phyloP scores from a whole-genome alignment of 2,797 vertebrate species.

The Crocodylus rhombifer region DNA sequence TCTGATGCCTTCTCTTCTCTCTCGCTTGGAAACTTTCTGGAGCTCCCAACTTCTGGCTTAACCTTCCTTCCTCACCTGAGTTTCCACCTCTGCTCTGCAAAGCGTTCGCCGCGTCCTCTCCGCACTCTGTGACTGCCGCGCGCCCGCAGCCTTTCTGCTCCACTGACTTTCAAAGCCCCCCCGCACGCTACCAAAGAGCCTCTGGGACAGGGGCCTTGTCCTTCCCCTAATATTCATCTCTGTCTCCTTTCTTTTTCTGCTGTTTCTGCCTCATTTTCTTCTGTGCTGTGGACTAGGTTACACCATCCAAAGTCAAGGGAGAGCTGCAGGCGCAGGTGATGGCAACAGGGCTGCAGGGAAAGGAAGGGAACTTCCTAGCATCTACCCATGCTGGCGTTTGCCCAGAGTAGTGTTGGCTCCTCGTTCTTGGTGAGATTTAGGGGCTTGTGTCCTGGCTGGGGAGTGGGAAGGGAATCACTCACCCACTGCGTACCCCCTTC shows the following conservation, averaged over 20 bases:
- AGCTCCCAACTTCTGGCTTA: not conserved
- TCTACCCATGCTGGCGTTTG: too few relatives aligned
- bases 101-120: not conserved
- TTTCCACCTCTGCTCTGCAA: slow-evolving; percentile 22
- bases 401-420: too few relatives aligned
- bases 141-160: not conserved
- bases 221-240: not conserved
- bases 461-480: not conserved
- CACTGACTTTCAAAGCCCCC: not conserved
- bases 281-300: not conserved
- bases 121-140: not conserved
- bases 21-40: slow-evolving; percentile 1
- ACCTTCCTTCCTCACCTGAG: not conserved
- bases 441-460: not conserved
- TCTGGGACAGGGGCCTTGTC: not conserved
- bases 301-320: not conserved
- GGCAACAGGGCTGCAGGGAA: not conserved
- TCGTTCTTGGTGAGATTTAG: not conserved
- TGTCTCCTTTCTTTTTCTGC: slow-evolving; percentile 23
- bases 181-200: slow-evolving; percentile 44
- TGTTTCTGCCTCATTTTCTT: not conserved
- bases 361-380: too few relatives aligned
- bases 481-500: not conserved
- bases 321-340: fast-evolving
- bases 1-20: slow-evolving; percentile 46